Conservation (phyloP, 1,140 invertebrate genomes). For the Rhagoletis zephyria region DNA sequence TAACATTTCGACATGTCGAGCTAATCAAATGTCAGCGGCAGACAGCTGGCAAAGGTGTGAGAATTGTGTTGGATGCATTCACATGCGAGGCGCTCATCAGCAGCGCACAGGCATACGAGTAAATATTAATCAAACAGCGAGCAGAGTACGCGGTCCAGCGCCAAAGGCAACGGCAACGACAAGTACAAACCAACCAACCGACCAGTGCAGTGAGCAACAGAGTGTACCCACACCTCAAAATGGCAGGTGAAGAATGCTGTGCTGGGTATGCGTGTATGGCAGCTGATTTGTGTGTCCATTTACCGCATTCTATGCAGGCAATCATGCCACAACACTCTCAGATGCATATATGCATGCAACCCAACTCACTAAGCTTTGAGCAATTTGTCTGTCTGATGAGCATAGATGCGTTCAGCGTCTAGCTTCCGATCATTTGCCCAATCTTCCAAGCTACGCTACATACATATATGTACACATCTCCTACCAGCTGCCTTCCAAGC, state of each 20-base stretch:
- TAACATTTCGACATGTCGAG: constrained; percentile 43
- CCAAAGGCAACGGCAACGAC: background rate
- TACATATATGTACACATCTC: background rate
- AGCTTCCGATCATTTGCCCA: background rate
- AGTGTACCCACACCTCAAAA: background rate
- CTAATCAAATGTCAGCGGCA: constrained; percentile 41
- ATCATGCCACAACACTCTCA: background rate
- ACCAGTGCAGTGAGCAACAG: background rate
- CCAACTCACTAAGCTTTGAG: constrained; percentile 5
- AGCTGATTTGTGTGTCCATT: background rate
- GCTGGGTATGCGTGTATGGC: background rate
- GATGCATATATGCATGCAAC: background rate
- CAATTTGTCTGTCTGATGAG: constrained; percentile 40
- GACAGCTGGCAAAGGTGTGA: background rate
- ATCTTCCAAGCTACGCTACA: too few species aligned
- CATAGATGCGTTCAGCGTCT: background rate
- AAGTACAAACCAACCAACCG: background rate
- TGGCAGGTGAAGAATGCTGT: too few species aligned
- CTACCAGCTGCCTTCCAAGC: background rate
- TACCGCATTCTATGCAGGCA: constrained; percentile 7
- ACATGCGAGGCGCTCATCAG: background rate
- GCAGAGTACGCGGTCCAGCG: background rate
- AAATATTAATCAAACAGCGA: constrained; percentile 6
- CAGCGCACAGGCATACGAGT: background rate
- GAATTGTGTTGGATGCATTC: background rate